phyloP scores from a whole-genome alignment of 2,113 vertebrate species.

The Brachypteracias leptosomus region DNA sequence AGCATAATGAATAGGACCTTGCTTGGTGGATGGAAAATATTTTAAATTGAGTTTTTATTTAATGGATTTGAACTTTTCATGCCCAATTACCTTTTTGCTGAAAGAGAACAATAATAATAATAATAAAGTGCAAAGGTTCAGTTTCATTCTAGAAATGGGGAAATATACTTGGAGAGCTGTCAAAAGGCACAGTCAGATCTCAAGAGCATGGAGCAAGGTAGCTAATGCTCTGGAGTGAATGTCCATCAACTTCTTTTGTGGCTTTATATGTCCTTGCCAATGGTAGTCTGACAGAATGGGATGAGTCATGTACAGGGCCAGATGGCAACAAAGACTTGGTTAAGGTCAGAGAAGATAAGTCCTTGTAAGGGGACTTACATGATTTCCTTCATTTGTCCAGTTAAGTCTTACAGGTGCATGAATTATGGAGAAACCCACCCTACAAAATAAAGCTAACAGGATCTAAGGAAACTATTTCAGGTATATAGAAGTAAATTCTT shows the following conservation, averaged over 20 bases:
- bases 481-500: background rate
- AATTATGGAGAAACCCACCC: background rate
- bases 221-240: constrained; percentile 3
- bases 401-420: background rate
- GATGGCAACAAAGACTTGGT: background rate
- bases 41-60: constrained; percentile 68
- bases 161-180: constrained; percentile 55
- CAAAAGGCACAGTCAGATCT: constrained; percentile 49
- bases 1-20: constrained; percentile 62
- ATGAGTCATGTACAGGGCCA: background rate
- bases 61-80: constrained; percentile 72
- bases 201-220: constrained; percentile 43
- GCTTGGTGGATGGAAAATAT: constrained; percentile 60
- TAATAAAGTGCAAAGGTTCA: constrained; percentile 65
- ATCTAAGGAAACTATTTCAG: background rate
- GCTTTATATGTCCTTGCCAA: constrained; percentile 41
- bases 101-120: constrained; percentile 67
- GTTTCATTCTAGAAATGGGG: constrained; percentile 55
- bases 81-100: constrained; percentile 63
- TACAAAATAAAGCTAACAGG: background rate
- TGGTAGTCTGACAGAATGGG: constrained; percentile 10
- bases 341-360: background rate
- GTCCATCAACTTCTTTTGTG: constrained; percentile 33
- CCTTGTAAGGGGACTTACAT: background rate
- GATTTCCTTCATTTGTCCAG: background rate